Evolutionary conservation across 2,888 invertebrate species (phyloP).

Genomic region (Sericinus montela): DNA sequence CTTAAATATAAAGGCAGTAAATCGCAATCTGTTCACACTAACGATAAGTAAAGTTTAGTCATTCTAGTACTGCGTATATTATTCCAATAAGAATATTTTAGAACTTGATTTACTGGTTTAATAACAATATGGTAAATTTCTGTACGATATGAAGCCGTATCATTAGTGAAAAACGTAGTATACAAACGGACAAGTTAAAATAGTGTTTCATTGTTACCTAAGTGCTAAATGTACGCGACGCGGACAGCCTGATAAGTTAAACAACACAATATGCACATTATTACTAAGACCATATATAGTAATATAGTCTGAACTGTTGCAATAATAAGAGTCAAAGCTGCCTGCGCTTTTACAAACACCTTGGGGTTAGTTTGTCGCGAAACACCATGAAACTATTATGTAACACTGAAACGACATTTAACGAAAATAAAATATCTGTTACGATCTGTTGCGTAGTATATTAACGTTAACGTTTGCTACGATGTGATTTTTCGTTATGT

Average conservation of each 20-base stretch:
- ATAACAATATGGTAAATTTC: too few species aligned
- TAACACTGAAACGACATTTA: slow-evolving; percentile 39
- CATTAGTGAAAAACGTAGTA: slow-evolving; percentile 14
- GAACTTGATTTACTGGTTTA: too few species aligned
- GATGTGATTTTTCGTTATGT: too few species aligned
- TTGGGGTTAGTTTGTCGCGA: not conserved
- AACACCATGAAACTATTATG: slow-evolving; percentile 21
- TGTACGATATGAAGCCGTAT: slow-evolving; percentile 9
- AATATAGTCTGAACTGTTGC: slow-evolving; percentile 23
- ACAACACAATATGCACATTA: slow-evolving; percentile 15
- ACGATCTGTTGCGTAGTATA: slow-evolving; percentile 20
- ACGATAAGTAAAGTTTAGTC: too few species aligned
- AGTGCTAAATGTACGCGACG: slow-evolving; percentile 29
- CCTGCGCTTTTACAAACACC: slow-evolving; percentile 6
- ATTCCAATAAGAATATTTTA: too few species aligned
- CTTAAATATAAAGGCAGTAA: too few species aligned
- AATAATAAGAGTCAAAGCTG: slow-evolving; percentile 26
- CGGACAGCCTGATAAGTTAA: slow-evolving; percentile 20
- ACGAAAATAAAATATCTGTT: slow-evolving; percentile 29
- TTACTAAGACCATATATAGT: slow-evolving; percentile 16
- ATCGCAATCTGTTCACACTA: too few species aligned
- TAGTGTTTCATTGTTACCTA: slow-evolving; percentile 30
- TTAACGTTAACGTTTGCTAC: too few species aligned
- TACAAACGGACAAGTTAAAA: slow-evolving; percentile 19
- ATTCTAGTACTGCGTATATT: too few species aligned